A percentile compares a stretch with the other conserved stretches of the same genome.
Evolutionary conservation across 2,888 invertebrate genomes (phyloP).

Genomic region (Acanthococcus lagerstroemiae): DNA sequence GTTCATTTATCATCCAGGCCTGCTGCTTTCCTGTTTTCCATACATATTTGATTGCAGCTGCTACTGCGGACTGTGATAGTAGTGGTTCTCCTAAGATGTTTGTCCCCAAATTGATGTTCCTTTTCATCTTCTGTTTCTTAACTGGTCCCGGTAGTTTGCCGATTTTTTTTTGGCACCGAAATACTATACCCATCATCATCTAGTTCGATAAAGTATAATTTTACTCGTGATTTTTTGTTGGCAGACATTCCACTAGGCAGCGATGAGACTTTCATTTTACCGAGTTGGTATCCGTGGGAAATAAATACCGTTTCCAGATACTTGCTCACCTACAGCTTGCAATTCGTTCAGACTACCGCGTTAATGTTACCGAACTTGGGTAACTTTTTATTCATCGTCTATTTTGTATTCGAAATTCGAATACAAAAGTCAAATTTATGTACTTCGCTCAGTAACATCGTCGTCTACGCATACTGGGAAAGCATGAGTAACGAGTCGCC

Average conservation of each 20-base stretch:
- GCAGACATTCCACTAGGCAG: conserved; percentile 1
- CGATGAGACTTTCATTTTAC: conserved; percentile 9
- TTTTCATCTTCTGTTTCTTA: too few relatives aligned
- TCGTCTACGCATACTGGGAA: conserved; percentile 28
- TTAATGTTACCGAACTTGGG: conserved; percentile 19
- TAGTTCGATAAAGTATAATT: too few relatives aligned
- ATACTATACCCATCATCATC: too few relatives aligned
- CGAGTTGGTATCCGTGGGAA: conserved; percentile 28
- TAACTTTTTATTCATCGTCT: conserved; percentile 20
- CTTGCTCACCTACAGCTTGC: conserved; percentile 9
- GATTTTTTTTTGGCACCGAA: too few relatives aligned
- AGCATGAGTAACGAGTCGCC: conserved; percentile 25
- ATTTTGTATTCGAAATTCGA: conserved; percentile 19
- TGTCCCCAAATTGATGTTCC: too few relatives aligned
- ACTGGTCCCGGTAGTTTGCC: too few relatives aligned
- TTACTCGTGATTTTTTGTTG: too few relatives aligned
- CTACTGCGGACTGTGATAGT: too few relatives aligned
- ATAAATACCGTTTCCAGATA: not conserved
- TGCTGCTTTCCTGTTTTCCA: too few relatives aligned
- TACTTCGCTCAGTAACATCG: conserved; percentile 24
- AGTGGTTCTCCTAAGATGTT: too few relatives aligned
- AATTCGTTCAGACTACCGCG: conserved; percentile 15
- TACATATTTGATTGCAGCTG: too few relatives aligned
- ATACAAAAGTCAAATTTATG: conserved; percentile 15
- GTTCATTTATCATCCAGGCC: too few relatives aligned